Percentiles rank a stretch among this genome's conserved stretches.
phyloP scores from a whole-genome alignment of 2,888 invertebrate species.

The Masnerella sp. region DNA sequence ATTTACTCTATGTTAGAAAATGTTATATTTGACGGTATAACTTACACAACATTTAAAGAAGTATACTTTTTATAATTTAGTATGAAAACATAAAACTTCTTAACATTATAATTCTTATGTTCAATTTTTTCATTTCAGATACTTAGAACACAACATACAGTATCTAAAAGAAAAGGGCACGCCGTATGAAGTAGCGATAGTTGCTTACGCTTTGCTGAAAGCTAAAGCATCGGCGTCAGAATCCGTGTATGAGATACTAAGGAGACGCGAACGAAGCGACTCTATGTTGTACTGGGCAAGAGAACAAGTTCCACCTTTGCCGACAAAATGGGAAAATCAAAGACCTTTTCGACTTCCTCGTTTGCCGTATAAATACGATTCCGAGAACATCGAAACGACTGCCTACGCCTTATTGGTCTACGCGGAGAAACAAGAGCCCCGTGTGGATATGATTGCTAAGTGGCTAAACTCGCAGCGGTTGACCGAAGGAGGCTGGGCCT shows the following conservation, averaged over 20 bases:
- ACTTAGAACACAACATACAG: conserved; percentile 90
- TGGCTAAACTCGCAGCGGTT: conserved; percentile 94
- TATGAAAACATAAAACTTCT: no score
- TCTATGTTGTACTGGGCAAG: conserved; percentile 94
- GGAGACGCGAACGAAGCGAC: conserved; percentile 82
- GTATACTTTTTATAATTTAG: no score
- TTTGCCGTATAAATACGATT: conserved; percentile 91
- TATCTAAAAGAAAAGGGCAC: conserved; percentile 84
- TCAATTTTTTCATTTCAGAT: conserved; percentile 76
- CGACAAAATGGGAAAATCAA: conserved; percentile 92
- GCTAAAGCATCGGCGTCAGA: conserved; percentile 91
- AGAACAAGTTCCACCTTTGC: conserved; percentile 87
- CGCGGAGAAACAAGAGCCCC: conserved; percentile 89
- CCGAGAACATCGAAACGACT: conserved; percentile 94
- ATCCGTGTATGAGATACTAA: conserved; percentile 87
- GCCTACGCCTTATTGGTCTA: conserved; percentile 94
- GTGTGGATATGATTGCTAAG: conserved; percentile 91
- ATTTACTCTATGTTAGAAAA: no score
- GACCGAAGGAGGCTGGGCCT: conserved; percentile 92
- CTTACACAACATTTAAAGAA: no score
- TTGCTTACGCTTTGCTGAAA: conserved; percentile 91
- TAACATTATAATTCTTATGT: no score
- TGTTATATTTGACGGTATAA: no score
- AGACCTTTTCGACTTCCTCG: conserved; percentile 93
- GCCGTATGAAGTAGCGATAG: conserved; percentile 92